Evolutionary conservation across 2,797 vertebrate species (phyloP).

Genomic region (Cynopterus sphinx): DNA sequence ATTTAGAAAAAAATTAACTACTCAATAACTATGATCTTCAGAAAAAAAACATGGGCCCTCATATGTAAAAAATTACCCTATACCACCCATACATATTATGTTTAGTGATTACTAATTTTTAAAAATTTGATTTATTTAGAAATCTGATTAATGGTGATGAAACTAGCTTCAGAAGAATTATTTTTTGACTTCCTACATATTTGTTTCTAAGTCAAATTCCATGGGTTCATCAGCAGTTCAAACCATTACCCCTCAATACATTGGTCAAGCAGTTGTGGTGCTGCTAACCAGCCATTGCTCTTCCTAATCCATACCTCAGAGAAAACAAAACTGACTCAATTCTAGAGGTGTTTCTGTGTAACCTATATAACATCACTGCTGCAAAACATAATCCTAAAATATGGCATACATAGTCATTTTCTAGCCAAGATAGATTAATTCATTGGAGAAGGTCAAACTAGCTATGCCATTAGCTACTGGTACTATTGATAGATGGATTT

Average conservation of each 20-base stretch:
- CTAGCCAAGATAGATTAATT: background rate
- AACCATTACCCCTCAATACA: background rate
- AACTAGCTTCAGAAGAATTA: background rate
- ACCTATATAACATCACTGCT: background rate
- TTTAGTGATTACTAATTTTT: background rate
- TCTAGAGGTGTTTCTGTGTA: background rate
- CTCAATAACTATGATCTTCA: background rate
- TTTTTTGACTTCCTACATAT: background rate
- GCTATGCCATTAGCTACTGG: background rate
- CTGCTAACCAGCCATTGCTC: background rate
- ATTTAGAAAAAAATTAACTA: background rate
- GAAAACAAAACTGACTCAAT: background rate
- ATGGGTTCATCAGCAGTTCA: background rate
- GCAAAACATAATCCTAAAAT: background rate
- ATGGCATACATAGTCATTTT: background rate
- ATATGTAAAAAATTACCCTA: background rate
- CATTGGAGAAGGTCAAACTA: background rate
- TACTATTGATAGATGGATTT: background rate
- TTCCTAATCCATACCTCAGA: background rate
- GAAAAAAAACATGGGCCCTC: background rate
- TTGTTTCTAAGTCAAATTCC: background rate
- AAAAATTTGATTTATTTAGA: background rate
- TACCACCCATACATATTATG: rapidly evolving
- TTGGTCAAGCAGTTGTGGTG: background rate
- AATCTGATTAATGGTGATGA: background rate